A percentile compares a stretch with the other conserved stretches of the same genome.
Conservation (phyloP, 2,888 invertebrate genomes). For the Hyles lineata region DNA sequence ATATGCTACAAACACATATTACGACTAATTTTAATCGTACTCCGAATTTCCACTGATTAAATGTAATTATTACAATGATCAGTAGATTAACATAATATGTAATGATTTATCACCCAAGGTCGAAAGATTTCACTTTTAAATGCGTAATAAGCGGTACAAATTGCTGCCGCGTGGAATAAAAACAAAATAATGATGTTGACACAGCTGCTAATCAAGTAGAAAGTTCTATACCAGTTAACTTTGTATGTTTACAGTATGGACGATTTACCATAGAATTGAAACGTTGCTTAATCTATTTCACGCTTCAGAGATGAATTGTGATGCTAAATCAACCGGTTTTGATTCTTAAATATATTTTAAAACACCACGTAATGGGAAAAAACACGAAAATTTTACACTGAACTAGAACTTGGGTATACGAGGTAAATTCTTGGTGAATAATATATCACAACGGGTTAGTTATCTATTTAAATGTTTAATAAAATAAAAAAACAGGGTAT, state of each 20-base stretch:
- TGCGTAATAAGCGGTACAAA: neutral
- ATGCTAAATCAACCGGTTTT: constrained; percentile 49
- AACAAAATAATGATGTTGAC: constrained; percentile 35
- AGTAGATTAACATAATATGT: neutral
- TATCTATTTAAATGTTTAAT: neutral
- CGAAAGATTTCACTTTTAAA: constrained; percentile 7
- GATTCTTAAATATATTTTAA: constrained; percentile 47
- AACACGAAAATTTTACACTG: constrained; percentile 42
- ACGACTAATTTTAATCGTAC: neutral
- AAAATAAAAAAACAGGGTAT: constrained; percentile 45
- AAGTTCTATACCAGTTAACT: constrained; percentile 33
- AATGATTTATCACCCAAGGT: neutral
- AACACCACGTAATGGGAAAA: constrained; percentile 42
- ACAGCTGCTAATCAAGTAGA: constrained; percentile 42
- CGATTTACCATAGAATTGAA: constrained; percentile 13
- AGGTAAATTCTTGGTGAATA: neutral
- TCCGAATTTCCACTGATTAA: neutral
- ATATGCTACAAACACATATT: neutral
- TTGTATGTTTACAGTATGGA: constrained; percentile 27
- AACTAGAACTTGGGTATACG: constrained; percentile 28
- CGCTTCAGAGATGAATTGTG: constrained; percentile 44
- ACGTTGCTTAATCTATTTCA: neutral
- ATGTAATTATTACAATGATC: neutral
- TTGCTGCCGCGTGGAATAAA: constrained; percentile 11
- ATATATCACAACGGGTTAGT: neutral